Percentiles rank a stretch among this genome's conserved stretches.
These are phyloP conservation scores for Biston stratarius DNA, from an alignment of 2,888 invertebrate genomes.

Conservation along the genomic window DNA sequence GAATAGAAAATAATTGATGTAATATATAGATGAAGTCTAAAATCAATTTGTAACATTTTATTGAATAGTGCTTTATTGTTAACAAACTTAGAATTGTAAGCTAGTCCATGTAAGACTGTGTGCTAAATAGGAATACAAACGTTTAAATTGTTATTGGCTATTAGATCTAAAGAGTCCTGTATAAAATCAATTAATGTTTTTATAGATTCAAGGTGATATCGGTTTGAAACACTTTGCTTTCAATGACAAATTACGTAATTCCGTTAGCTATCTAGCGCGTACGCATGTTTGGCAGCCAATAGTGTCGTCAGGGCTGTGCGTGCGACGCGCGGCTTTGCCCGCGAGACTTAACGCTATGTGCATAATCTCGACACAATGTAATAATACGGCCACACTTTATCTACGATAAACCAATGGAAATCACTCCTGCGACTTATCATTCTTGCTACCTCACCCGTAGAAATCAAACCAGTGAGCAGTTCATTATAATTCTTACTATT, in stretches of 20 bases:
- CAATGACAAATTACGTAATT: slow-evolving; percentile 67
- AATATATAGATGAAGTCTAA: too few relatives aligned
- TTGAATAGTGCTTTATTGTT: too few relatives aligned
- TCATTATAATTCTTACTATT: not conserved
- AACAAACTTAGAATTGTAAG: too few relatives aligned
- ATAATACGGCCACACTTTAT: slow-evolving; percentile 44
- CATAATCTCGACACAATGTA: slow-evolving; percentile 39
- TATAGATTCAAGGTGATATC: slow-evolving; percentile 52
- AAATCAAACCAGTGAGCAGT: slow-evolving; percentile 25
- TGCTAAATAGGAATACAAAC: too few relatives aligned
- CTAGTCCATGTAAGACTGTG: too few relatives aligned
- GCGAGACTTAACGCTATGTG: slow-evolving; percentile 8
- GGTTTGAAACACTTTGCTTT: slow-evolving; percentile 54
- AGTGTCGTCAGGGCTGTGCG: slow-evolving; percentile 38
- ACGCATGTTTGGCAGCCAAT: slow-evolving; percentile 62
- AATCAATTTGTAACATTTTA: too few relatives aligned
- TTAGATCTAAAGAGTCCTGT: not conserved
- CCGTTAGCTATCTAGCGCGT: slow-evolving; percentile 55
- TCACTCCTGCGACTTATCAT: slow-evolving; percentile 42
- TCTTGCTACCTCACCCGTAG: slow-evolving; percentile 41
- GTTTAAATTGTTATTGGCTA: too few relatives aligned
- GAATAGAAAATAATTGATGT: too few relatives aligned
- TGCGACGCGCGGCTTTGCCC: slow-evolving; percentile 22
- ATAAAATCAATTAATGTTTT: slow-evolving; percentile 24
- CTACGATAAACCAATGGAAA: slow-evolving; percentile 55